These are phyloP conservation scores for Galaxias olidus DNA, from an alignment of 2,797 vertebrate genomes.

Conservation along the genomic window DNA sequence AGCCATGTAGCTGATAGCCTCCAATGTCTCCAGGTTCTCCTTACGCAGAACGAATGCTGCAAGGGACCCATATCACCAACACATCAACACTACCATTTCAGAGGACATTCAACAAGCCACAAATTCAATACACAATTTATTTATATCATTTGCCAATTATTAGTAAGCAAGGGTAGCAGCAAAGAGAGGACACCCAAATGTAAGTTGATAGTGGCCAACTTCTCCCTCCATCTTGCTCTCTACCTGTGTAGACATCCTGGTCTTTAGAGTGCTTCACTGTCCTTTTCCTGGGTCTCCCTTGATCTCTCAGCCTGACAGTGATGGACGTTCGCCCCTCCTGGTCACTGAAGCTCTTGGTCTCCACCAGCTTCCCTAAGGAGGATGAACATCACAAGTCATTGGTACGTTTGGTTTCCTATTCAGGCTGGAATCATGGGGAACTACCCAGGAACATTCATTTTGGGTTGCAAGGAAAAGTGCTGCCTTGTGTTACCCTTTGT, in stretches of 20 bases:
- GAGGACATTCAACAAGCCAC: too few species aligned
- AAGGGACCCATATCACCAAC: constrained; percentile 33
- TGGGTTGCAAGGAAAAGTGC: too few species aligned
- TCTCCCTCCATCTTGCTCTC: not conserved
- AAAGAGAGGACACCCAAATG: not conserved
- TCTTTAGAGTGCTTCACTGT: constrained; percentile 62
- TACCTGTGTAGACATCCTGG: constrained; percentile 85
- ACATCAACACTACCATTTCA: too few species aligned
- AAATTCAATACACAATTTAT: too few species aligned
- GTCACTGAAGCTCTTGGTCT: constrained; percentile 86
- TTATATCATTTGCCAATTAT: not conserved
- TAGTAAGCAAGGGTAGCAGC: not conserved
- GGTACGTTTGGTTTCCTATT: too few species aligned
- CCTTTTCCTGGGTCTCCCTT: constrained; percentile 76
- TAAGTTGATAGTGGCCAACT: not conserved
- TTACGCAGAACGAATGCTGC: constrained; percentile 91
- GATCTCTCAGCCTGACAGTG: constrained; percentile 85
- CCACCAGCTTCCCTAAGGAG: constrained; percentile 80
- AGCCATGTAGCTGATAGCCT: constrained; percentile 90
- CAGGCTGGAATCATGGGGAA: too few species aligned
- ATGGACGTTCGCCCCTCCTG: constrained; percentile 71
- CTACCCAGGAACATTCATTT: too few species aligned
- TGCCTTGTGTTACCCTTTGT: too few species aligned
- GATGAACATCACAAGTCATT: too few species aligned
- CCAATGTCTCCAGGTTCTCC: constrained; percentile 94